These are phyloP conservation scores for Agrochola litura DNA, from an alignment of 2,888 invertebrate genomes.

Conservation along the genomic window DNA sequence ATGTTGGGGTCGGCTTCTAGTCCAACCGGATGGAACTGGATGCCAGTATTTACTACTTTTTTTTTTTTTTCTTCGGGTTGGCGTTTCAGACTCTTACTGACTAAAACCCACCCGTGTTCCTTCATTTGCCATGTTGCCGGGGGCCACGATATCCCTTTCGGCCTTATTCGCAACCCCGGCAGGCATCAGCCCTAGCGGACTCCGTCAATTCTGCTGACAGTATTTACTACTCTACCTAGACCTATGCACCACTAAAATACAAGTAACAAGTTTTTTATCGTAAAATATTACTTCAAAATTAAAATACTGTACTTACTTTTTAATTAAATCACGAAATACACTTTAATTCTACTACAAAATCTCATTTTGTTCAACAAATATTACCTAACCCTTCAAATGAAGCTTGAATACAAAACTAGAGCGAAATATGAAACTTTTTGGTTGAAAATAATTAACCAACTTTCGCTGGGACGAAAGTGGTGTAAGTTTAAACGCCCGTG, in stretches of 20 bases:
- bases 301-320: background rate
- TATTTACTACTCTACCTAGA: background rate
- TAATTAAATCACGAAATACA: slow-evolving; percentile 43
- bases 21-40: no score
- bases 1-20: no score
- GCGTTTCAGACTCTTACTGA: no score
- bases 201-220: no score
- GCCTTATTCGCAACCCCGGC: no score
- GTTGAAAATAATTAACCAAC: slow-evolving; percentile 63
- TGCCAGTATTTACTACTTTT: no score
- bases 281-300: background rate
- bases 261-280: background rate
- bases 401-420: slow-evolving; percentile 57
- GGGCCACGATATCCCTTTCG: no score
- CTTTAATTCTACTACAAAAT: slow-evolving; percentile 39
- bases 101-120: no score
- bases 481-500: slow-evolving; percentile 63
- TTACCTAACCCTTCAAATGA: slow-evolving; percentile 64
- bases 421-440: slow-evolving; percentile 64
- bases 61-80: no score
- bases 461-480: slow-evolving; percentile 61
- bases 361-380: slow-evolving; percentile 41
- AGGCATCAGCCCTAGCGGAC: no score
- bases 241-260: background rate
- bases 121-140: no score